These are phyloP conservation scores for Myrmecobius fasciatus DNA, from an alignment of 2,113 vertebrate species.

Conservation along the genomic window DNA sequence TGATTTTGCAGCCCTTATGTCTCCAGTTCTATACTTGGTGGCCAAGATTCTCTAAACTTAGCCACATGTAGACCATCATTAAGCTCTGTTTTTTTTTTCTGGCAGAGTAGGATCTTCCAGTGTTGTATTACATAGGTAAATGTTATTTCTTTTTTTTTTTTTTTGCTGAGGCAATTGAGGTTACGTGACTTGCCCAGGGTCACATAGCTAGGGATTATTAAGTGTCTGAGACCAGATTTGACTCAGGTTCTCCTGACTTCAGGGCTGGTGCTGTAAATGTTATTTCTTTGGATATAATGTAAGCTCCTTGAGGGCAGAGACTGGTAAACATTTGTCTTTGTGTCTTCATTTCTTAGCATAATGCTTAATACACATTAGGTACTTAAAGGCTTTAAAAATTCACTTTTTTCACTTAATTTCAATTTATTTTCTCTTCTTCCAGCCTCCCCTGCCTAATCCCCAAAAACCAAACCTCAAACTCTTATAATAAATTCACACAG, in stretches of 20 bases:
- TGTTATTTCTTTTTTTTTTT: background rate
- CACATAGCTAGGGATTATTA: too few relatives aligned
- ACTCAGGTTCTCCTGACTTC: too few relatives aligned
- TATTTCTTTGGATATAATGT: background rate
- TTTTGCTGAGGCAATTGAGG: too few relatives aligned
- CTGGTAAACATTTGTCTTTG: background rate
- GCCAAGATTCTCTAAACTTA: background rate
- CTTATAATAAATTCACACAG: background rate
- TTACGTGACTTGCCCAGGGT: too few relatives aligned
- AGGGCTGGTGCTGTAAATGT: too few relatives aligned
- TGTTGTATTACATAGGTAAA: background rate
- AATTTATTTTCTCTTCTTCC: background rate
- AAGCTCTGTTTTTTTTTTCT: background rate
- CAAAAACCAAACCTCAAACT: background rate
- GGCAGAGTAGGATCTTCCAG: background rate
- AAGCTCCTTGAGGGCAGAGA: background rate
- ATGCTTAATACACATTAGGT: background rate
- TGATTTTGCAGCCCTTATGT: background rate
- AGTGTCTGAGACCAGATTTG: too few relatives aligned
- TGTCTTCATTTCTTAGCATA: background rate
- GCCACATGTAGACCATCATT: background rate
- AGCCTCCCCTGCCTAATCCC: background rate
- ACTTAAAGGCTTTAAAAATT: background rate
- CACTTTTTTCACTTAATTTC: background rate
- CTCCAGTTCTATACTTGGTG: background rate